Percentiles rank a stretch among this genome's conserved stretches.
Evolutionary conservation across 1,140 invertebrate genomes (phyloP).

Genomic region (Cotesia chilonis): DNA sequence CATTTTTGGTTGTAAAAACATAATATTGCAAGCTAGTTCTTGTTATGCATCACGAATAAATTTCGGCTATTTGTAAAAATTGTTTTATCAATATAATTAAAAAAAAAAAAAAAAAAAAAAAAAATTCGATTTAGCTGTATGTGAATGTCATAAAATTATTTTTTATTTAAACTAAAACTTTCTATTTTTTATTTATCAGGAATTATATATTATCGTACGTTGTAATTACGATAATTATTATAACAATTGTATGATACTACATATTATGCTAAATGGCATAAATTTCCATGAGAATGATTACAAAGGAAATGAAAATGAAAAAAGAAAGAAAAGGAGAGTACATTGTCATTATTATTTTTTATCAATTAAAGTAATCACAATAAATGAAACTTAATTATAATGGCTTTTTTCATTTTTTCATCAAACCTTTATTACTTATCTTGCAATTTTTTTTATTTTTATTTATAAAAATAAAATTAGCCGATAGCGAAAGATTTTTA

Average conservation of each 20-base stretch:
- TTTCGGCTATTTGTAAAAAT: not conserved
- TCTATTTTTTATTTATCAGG: conserved; percentile 12
- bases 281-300: conserved; percentile 15
- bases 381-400: conserved; percentile 50
- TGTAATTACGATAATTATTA: conserved; percentile 40
- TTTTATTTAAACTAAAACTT: not conserved
- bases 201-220: conserved; percentile 24
- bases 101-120: not conserved
- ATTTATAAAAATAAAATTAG: no score
- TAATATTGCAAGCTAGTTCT: not conserved
- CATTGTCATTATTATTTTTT: conserved; percentile 57
- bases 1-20: not conserved
- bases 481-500: no score
- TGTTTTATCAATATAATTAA: not conserved
- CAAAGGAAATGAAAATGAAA: conserved; percentile 23
- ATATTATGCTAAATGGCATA: conserved; percentile 13
- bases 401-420: not conserved
- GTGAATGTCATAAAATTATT: conserved; percentile 1
- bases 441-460: no score
- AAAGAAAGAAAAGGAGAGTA: conserved; percentile 44
- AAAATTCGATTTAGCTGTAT: not conserved
- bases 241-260: no score
- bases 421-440: no score
- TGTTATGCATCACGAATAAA: not conserved
- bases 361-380: conserved; percentile 54